Conservation (phyloP, 1,140 invertebrate genomes). For the Aleiodes sp. region DNA sequence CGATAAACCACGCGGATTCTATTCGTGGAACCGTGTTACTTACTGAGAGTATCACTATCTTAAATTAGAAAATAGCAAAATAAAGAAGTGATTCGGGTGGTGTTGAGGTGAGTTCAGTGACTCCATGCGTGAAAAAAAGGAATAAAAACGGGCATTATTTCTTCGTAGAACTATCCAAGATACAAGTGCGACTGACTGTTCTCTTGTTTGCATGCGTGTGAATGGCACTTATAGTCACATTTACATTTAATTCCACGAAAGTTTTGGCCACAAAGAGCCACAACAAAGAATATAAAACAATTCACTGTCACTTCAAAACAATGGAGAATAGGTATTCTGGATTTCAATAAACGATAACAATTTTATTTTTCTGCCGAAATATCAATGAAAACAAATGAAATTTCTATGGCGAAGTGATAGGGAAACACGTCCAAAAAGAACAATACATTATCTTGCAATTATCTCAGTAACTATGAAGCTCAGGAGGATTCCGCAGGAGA, state of each 20-base stretch:
- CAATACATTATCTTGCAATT: too few relatives aligned
- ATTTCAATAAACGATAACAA: too few relatives aligned
- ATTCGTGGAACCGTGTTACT: background rate
- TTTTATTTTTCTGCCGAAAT: too few relatives aligned
- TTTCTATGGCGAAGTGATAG: too few relatives aligned
- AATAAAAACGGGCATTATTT: conserved; percentile 7
- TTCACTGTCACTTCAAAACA: background rate
- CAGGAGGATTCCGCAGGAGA: too few relatives aligned
- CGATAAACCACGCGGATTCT: background rate
- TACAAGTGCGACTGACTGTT: conserved; percentile 8
- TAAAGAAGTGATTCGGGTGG: conserved; percentile 6
- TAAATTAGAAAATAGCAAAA: background rate
- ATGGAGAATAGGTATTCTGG: too few relatives aligned
- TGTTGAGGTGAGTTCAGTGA: background rate
- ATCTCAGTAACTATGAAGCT: too few relatives aligned
- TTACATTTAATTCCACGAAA: background rate
- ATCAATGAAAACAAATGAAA: too few relatives aligned
- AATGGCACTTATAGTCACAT: background rate
- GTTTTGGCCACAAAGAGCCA: background rate
- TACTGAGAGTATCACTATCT: background rate
- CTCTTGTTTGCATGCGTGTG: background rate
- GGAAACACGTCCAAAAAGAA: too few relatives aligned
- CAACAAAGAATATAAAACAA: background rate
- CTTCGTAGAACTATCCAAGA: background rate
- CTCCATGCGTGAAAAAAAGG: background rate